These are phyloP conservation scores for Amblyopsis hoosieri DNA, from an alignment of 2,797 vertebrate species.

Conservation along the genomic window DNA sequence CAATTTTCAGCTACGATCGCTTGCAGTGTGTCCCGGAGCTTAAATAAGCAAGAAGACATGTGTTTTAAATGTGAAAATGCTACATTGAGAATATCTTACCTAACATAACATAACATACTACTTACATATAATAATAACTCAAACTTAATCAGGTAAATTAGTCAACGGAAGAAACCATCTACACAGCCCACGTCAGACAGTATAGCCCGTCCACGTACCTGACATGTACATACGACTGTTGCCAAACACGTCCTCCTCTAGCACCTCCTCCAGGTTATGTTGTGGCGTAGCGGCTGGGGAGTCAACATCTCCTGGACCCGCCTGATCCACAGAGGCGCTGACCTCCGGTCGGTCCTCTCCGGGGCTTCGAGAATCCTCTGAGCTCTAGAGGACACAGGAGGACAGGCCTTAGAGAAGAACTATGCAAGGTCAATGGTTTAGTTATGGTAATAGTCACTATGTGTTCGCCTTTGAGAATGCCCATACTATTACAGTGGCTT, in stretches of 20 bases:
- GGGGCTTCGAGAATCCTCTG: conserved; percentile 67
- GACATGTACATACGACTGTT: conserved; percentile 81
- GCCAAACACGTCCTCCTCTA: conserved; percentile 74
- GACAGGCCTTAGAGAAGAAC: not conserved
- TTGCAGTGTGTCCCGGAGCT: too few species aligned
- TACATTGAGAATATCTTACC: too few species aligned
- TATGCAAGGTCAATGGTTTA: too few species aligned
- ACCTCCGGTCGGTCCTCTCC: conserved; percentile 62
- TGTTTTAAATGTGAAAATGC: too few species aligned
- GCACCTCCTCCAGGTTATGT: conserved; percentile 79
- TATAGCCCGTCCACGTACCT: conserved; percentile 57
- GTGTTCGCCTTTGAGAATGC: too few species aligned
- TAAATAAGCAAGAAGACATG: too few species aligned
- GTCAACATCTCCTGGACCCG: conserved; percentile 49
- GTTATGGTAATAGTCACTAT: not conserved
- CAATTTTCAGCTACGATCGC: too few species aligned
- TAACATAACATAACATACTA: too few species aligned
- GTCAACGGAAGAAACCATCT: not conserved
- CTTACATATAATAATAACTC: too few species aligned
- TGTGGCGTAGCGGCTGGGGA: conserved; percentile 60
- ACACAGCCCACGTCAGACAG: too few species aligned
- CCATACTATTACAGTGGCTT: too few species aligned
- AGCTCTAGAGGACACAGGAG: conserved; percentile 39
- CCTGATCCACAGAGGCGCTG: conserved; percentile 53
- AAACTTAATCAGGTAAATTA: not conserved